phyloP scores from a whole-genome alignment of 1,140 invertebrate genomes.

The Ceratina australensis region DNA sequence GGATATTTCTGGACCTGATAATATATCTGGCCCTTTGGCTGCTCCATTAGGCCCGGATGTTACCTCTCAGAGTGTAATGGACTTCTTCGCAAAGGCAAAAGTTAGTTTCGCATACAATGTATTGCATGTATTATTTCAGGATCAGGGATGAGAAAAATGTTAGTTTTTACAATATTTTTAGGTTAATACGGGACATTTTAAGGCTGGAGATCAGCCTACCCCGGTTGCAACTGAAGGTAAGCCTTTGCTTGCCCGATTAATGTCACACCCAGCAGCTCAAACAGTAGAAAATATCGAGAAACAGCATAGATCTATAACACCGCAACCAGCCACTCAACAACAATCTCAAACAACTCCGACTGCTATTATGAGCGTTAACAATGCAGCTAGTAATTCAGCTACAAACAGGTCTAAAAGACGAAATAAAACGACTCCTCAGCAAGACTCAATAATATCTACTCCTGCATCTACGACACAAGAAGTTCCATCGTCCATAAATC shows the following conservation, averaged over 20 bases:
- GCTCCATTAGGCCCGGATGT: constrained; percentile 74
- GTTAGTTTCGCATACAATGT: constrained; percentile 70
- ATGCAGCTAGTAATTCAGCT: constrained; percentile 25
- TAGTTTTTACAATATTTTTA: constrained; percentile 40
- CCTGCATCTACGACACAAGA: constrained; percentile 56
- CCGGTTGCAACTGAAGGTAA: constrained; percentile 77
- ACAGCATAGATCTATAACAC: constrained; percentile 88
- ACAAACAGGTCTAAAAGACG: constrained; percentile 67
- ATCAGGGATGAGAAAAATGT: not conserved
- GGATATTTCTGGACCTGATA: constrained; percentile 57
- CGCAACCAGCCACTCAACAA: constrained; percentile 75
- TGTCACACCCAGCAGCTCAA: constrained; percentile 88
- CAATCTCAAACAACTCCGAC: constrained; percentile 58
- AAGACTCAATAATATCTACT: constrained; percentile 58
- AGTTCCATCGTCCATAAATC: constrained; percentile 42
- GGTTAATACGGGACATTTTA: constrained; percentile 76
- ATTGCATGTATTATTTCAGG: not conserved
- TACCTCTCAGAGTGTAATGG: constrained; percentile 89
- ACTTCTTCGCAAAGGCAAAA: constrained; percentile 91
- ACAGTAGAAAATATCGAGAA: constrained; percentile 93
- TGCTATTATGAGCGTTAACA: constrained; percentile 53
- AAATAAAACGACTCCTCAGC: constrained; percentile 56
- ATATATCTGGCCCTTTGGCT: constrained; percentile 62
- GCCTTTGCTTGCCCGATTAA: constrained; percentile 84
- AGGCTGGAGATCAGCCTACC: constrained; percentile 75